Percentiles rank a stretch among this genome's conserved stretches.
Evolutionary conservation across 2,113 vertebrate genomes (phyloP).

Genomic region (Cariama cristata): DNA sequence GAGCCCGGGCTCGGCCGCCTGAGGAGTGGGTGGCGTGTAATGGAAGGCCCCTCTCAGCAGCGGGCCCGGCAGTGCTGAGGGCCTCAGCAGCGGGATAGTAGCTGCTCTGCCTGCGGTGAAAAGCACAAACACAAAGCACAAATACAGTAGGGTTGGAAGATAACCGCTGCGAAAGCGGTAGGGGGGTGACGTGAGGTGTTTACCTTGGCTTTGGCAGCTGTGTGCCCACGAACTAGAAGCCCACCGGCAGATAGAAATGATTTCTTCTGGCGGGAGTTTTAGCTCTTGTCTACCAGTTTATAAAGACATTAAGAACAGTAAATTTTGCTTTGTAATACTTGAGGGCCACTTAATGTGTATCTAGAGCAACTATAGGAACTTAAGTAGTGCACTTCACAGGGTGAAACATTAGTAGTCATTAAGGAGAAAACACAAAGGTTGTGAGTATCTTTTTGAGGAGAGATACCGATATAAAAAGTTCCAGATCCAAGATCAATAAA

Average conservation of each 20-base stretch:
- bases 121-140: neutral
- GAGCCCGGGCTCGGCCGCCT: too few species aligned
- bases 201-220: neutral
- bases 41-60: too few species aligned
- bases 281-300: rapidly evolving
- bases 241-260: rapidly evolving
- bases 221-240: rapidly evolving
- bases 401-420: rapidly evolving
- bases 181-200: neutral
- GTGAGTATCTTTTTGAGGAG: neutral
- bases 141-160: rapidly evolving
- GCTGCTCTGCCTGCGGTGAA: neutral
- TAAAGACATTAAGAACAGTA: too few species aligned
- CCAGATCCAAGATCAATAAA: neutral
- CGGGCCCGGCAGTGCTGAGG: too few species aligned
- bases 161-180: too few species aligned
- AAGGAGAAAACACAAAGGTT: neutral
- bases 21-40: too few species aligned
- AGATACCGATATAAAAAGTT: neutral
- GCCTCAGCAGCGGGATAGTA: too few species aligned
- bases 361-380: neutral
- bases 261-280: neutral
- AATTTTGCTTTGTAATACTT: too few species aligned
- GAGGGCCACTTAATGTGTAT: neutral
- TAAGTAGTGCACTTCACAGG: too few species aligned